phyloP scores from a whole-genome alignment of 2,888 invertebrate species.

The Kuschelorhynchus macadamiae region DNA sequence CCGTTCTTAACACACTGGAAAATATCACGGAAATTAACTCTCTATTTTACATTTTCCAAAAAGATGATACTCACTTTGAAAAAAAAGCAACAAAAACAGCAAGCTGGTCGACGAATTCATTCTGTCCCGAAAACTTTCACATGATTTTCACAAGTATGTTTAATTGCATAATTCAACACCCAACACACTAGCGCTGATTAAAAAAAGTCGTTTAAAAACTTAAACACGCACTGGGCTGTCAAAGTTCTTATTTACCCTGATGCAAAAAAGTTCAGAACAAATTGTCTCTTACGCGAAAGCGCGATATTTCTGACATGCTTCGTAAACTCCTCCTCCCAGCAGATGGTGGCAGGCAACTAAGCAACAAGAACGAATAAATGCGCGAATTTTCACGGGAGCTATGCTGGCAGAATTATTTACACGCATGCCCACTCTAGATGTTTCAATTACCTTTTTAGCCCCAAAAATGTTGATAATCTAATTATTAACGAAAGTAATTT shows the following conservation, averaged over 20 bases:
- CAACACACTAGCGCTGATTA: no score
- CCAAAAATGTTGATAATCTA: not conserved
- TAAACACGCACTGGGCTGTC: not conserved
- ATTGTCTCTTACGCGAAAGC: not conserved
- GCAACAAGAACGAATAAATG: conserved; percentile 32
- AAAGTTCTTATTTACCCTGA: not conserved
- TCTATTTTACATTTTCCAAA: not conserved
- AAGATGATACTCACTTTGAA: conserved; percentile 17
- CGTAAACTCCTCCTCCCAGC: conserved; percentile 1
- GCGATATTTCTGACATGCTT: not conserved
- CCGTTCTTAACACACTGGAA: no score
- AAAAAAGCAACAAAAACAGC: conserved; percentile 11
- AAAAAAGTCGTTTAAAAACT: not conserved
- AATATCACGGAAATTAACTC: not conserved
- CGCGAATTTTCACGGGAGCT: conserved; percentile 26
- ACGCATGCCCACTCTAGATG: conserved; percentile 12
- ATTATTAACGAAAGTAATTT: not conserved
- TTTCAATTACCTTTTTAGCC: not conserved
- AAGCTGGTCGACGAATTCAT: conserved; percentile 6
- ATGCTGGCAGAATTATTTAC: conserved; percentile 23
- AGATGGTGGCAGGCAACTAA: conserved; percentile 29
- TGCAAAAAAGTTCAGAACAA: not conserved
- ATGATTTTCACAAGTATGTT: conserved; percentile 10
- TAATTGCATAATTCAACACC: no score
- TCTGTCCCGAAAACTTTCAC: conserved; percentile 12